These are phyloP conservation scores for Ptilonorhynchus violaceus DNA, from an alignment of 2,113 vertebrate genomes.

Conservation along the genomic window DNA sequence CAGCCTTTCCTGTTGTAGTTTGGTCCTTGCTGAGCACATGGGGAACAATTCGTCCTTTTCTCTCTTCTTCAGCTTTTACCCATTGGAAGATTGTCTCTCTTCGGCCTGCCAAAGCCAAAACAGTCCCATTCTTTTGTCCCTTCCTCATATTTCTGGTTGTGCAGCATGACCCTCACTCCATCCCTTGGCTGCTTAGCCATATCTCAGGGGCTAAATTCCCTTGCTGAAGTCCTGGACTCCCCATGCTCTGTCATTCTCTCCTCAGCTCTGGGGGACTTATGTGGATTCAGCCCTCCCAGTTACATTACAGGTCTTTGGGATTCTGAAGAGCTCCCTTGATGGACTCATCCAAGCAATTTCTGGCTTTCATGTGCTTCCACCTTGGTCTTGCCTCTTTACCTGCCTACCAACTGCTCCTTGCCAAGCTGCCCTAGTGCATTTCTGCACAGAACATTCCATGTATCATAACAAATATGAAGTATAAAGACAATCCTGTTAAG, in stretches of 20 bases:
- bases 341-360: not conserved
- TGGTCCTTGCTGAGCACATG: not conserved
- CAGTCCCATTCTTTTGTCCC: not conserved
- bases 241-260: rapidly evolving
- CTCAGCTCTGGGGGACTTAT: not conserved
- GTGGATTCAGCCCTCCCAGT: not conserved
- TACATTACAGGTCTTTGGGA: not conserved
- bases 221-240: not conserved
- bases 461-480: not conserved
- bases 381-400: not conserved
- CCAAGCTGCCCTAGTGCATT: not conserved
- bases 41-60: not conserved
- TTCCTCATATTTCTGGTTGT: not conserved
- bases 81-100: not conserved
- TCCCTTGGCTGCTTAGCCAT: not conserved
- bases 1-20: not conserved
- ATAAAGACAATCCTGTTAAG: not conserved
- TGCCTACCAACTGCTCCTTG: not conserved
- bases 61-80: not conserved
- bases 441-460: not conserved
- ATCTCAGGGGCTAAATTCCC: not conserved
- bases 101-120: not conserved
- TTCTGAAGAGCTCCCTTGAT: not conserved
- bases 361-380: not conserved
- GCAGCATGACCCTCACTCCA: not conserved